Conservation (phyloP, 2,113 vertebrate genomes). For the Hyla sarda region DNA sequence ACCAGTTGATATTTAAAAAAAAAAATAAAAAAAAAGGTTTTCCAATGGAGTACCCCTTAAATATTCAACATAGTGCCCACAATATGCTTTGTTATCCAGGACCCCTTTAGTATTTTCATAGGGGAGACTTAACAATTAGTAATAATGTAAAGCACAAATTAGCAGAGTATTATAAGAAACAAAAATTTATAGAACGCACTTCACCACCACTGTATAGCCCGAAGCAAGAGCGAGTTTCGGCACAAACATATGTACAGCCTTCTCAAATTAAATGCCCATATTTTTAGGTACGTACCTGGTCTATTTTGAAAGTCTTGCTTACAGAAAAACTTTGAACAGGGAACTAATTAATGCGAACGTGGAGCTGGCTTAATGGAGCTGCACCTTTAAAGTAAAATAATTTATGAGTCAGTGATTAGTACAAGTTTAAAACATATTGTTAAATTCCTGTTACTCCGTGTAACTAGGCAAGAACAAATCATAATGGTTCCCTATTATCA, state of each 20-base stretch:
- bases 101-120: no score
- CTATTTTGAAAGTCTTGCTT: background rate
- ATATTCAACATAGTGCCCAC: no score
- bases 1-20: no score
- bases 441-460: slow-evolving; percentile 62
- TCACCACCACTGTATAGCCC: no score
- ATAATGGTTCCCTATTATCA: slow-evolving; percentile 65
- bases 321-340: background rate
- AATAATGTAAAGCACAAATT: no score
- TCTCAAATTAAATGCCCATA: background rate
- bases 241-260: background rate
- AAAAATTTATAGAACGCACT: no score
- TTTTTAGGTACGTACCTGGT: background rate
- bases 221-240: no score
- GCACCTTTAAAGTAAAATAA: slow-evolving; percentile 34
- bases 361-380: slow-evolving; percentile 12
- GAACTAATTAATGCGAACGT: slow-evolving; percentile 1
- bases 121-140: no score
- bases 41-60: no score
- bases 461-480: slow-evolving; percentile 62
- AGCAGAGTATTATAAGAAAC: no score
- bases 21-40: no score
- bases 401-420: slow-evolving; percentile 53
- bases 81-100: no score
- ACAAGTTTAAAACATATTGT: slow-evolving; percentile 47